Evolutionary conservation across 1,140 invertebrate species (phyloP).

Genomic region (Saccostrea glomerata): DNA sequence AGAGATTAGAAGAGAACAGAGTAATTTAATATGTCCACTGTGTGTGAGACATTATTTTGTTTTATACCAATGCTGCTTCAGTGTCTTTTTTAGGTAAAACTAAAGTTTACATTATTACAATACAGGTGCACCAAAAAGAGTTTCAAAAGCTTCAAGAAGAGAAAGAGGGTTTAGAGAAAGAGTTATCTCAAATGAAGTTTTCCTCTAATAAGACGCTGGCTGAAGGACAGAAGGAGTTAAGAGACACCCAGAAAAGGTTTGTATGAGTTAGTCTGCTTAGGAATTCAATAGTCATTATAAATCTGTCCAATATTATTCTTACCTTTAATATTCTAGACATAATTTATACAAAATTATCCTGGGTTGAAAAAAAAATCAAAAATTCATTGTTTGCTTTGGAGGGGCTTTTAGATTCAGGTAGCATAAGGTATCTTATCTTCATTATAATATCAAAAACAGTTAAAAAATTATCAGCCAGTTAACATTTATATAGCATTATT

Average conservation of each 20-base stretch:
- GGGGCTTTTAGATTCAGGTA: not conserved
- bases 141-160: slow-evolving; percentile 19
- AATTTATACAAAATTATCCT: not conserved
- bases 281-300: no score
- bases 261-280: no score
- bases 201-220: not conserved
- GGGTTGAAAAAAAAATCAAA: no score
- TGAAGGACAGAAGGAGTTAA: not conserved
- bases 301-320: no score
- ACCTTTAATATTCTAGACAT: not conserved
- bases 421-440: not conserved
- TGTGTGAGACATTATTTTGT: no score
- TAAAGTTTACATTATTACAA: no score
- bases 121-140: slow-evolving; percentile 13
- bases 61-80: no score
- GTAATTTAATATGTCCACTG: no score
- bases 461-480: not conserved
- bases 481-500: not conserved
- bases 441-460: not conserved
- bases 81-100: no score
- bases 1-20: no score
- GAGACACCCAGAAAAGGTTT: slow-evolving; percentile 22
- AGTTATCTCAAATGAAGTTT: not conserved
- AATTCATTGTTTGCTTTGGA: not conserved
- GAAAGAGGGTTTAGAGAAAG: slow-evolving; percentile 1